phyloP scores from a whole-genome alignment of 37 sponge, comb jelly and placozoan genomes.

The Theonella swinhoei region DNA sequence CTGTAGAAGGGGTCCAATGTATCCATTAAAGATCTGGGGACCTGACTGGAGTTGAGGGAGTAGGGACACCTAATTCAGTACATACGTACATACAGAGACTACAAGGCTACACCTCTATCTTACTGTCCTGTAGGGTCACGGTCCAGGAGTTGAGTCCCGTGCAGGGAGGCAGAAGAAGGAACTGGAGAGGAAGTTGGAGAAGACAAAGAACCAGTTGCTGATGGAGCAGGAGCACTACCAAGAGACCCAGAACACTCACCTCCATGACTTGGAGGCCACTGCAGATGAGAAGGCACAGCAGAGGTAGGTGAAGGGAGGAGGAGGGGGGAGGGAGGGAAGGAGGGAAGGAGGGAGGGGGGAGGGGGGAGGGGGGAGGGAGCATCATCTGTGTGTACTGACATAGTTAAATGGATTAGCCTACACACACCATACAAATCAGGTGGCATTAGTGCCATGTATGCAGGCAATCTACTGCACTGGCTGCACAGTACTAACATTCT shows the following conservation, averaged over 20 bases:
- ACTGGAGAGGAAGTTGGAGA: constrained; percentile 56
- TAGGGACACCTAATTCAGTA: no score
- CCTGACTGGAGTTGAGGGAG: no score
- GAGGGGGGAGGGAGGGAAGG: background rate
- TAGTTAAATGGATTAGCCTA: background rate
- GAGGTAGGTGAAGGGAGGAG: background rate
- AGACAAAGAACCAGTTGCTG: constrained; percentile 4
- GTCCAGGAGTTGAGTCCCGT: background rate
- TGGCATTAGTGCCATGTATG: background rate
- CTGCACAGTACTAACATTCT: background rate
- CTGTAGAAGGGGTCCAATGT: no score
- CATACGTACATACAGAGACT: no score
- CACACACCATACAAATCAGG: background rate
- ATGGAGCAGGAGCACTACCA: constrained; percentile 28
- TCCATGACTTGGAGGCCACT: constrained; percentile 32
- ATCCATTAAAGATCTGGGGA: no score
- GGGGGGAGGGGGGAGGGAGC: no score
- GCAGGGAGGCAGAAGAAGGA: constrained; percentile 5
- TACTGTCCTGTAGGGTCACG: background rate
- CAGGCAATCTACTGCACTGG: background rate
- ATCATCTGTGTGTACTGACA: background rate
- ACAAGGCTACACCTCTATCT: background rate
- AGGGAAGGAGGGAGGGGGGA: no score
- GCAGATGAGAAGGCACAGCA: constrained; percentile 17
- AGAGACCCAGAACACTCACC: background rate